Base-by-base conservation (phyloP, 1,140 invertebrate species). In the Eriocheir sinensis region DNA sequence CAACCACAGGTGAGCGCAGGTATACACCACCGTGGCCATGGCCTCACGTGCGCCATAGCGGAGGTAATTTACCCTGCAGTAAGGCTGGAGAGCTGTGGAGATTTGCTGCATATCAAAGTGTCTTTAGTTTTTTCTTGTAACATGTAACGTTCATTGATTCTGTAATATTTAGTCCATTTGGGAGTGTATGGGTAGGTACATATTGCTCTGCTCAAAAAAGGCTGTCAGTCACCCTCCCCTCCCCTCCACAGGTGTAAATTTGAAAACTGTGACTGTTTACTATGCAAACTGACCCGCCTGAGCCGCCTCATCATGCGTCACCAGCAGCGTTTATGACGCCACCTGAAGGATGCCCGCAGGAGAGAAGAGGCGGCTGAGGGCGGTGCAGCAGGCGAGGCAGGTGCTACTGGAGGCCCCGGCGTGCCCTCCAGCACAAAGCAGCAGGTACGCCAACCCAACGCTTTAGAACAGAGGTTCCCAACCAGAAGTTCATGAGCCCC, bases 291-390 rank as follows among this genome's bases (percentile, higher is more conserved):
- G 36, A 94, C 93, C 3, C 36, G 93, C 27, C 60, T 94, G 21
- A 80, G 53, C 38, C 85, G 93, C 32, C 93, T 94, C 38, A 79
- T 94, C 53, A 94, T 94, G 93, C 48, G 86, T 6, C 93, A 94
- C 93, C 93, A 94, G 21, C 93, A 94, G 93, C 93, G 93, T 6
- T 86, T 94, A 9, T 94, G 93, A 86, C 86, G 93, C 17, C 93
- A 94, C 86, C 86, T 94, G 6, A 94, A 94, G 93, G 93, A 94
- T 38, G 32, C 60, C 27, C 72, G 72, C 21, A 60, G 92, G 48
- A 89, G 85, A 12, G 93, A 94, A n/a, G 93, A 89, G 53, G 85
- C 86, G 32, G 91, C 91, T 4, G 91, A 90, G 41, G 90, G 41
- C 41, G 81, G 41, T 36, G 15, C 41, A 53, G 83, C 83, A 21